Conservation (phyloP, 2,113 vertebrate species). For the Lucifuga dentata region DNA sequence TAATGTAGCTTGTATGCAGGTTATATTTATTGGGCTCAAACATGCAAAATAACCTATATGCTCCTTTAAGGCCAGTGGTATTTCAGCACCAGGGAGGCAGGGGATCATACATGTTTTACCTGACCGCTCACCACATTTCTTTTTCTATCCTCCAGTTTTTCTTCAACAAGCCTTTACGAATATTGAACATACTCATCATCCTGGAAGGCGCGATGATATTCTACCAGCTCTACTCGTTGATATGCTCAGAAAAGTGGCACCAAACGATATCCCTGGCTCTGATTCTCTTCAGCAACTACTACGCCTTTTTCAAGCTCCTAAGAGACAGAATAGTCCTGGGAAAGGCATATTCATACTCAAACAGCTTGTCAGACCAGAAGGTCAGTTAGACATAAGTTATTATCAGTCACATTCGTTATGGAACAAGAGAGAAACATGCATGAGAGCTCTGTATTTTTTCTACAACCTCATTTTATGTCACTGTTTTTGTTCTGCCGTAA, state of each 20-base stretch:
- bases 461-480: constrained; percentile 91
- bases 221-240: constrained; percentile 96
- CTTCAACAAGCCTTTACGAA: constrained; percentile 97
- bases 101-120: neutral
- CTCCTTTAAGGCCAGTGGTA: neutral
- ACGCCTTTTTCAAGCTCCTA: constrained; percentile 97
- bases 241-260: constrained; percentile 98
- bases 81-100: neutral
- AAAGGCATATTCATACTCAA: constrained; percentile 93
- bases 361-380: constrained; percentile 91
- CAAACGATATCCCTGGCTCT: constrained; percentile 96
- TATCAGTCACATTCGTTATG: constrained; percentile 39
- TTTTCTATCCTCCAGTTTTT: constrained; percentile 87
- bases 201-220: constrained; percentile 96
- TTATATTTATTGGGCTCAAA: too few species aligned
- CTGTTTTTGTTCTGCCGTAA: constrained; percentile 90
- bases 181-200: constrained; percentile 97
- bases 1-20: too few species aligned
- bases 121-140: neutral
- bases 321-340: constrained; percentile 97
- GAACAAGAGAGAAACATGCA: constrained; percentile 72
- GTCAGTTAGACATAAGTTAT: constrained; percentile 83
- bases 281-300: constrained; percentile 99
- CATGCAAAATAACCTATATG: too few species aligned
- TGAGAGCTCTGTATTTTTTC: constrained; percentile 97